A percentile compares a stretch with the other conserved stretches of the same genome.
Conservation (phyloP, 2,113 vertebrate species). For the Chaetodon auriga region DNA sequence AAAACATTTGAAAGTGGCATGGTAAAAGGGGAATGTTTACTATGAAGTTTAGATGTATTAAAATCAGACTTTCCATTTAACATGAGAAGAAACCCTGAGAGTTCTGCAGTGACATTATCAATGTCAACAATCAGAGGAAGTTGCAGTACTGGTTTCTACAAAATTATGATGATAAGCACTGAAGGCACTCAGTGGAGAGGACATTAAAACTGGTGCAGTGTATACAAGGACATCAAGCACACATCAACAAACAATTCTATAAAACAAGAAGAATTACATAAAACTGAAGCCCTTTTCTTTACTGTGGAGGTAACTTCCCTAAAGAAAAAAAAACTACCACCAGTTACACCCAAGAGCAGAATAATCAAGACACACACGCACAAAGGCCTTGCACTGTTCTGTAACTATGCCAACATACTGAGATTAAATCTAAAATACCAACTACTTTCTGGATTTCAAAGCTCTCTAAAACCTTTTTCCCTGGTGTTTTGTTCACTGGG, state of each 20-base stretch:
- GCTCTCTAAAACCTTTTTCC: not conserved
- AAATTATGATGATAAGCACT: not conserved
- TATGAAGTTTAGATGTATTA: not conserved
- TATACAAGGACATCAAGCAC: not conserved
- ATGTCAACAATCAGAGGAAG: not conserved
- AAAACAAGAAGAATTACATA: not conserved
- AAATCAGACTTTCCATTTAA: not conserved
- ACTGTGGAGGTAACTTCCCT: not conserved
- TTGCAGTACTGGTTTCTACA: not conserved
- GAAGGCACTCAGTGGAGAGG: not conserved
- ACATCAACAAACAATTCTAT: not conserved
- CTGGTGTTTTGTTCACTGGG: not conserved
- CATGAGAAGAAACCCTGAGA: not conserved
- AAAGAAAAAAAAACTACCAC: not conserved
- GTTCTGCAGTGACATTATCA: not conserved
- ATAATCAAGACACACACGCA: not conserved
- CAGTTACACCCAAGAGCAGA: constrained; percentile 7
- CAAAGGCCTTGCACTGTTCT: not conserved
- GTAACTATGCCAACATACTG: not conserved
- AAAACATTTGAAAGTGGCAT: not conserved
- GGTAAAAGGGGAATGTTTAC: not conserved
- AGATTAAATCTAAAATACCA: constrained; percentile 1
- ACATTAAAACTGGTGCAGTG: not conserved
- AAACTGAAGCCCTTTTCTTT: not conserved
- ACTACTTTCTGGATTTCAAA: not conserved